Evolutionary conservation across 1,140 invertebrate species (phyloP).

Genomic region (Leptoteleia sp.): DNA sequence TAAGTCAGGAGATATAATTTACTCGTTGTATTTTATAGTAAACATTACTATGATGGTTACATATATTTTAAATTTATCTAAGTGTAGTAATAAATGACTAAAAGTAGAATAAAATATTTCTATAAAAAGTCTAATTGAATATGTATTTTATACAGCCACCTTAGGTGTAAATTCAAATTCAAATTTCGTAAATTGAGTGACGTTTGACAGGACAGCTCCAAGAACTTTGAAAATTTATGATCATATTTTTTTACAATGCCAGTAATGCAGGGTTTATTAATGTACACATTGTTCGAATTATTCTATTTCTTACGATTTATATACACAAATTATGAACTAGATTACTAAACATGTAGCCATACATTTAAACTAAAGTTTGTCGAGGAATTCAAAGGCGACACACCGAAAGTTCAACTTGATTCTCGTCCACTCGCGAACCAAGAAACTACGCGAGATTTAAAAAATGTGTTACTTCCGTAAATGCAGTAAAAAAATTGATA

Average conservation of each 20-base stretch:
- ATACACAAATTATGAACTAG: constrained; percentile 64
- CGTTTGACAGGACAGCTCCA: constrained; percentile 15
- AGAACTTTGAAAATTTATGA: constrained; percentile 12
- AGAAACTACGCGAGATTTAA: constrained; percentile 24
- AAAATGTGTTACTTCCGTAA: constrained; percentile 25
- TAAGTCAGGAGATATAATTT: too few relatives aligned
- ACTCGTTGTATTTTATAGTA: too few relatives aligned
- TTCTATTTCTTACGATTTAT: constrained; percentile 61
- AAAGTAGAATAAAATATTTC: constrained; percentile 1
- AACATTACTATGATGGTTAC: too few relatives aligned
- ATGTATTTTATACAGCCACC: too few relatives aligned
- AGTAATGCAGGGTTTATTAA: constrained; percentile 43
- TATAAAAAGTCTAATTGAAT: neutral
- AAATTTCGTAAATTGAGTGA: constrained; percentile 6
- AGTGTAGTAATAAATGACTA: too few relatives aligned
- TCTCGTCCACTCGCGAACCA: constrained; percentile 44
- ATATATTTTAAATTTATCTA: too few relatives aligned
- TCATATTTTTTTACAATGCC: constrained; percentile 27
- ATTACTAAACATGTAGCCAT: constrained; percentile 56
- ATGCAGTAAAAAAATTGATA: constrained; percentile 6
- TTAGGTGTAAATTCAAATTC: too few relatives aligned
- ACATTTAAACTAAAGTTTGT: constrained; percentile 56
- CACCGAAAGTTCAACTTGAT: constrained; percentile 42
- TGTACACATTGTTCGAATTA: constrained; percentile 57
- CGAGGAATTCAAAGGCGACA: constrained; percentile 48